Evolutionary conservation across 2,888 invertebrate genomes (phyloP).

Genomic region (Hemaris fuciformis): DNA sequence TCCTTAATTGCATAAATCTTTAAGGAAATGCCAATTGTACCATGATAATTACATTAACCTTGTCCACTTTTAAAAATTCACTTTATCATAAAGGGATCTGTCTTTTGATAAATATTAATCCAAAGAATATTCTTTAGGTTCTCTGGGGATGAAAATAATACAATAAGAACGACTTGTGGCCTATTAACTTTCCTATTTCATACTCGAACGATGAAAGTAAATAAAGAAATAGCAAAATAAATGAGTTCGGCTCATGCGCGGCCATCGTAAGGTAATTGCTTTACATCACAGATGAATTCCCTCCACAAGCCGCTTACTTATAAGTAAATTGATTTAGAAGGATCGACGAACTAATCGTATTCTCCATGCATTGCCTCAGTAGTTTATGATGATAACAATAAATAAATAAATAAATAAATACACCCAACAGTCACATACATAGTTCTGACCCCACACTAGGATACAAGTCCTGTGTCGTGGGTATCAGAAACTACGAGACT

Average conservation of each 20-base stretch:
- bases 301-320: not conserved
- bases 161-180: not conserved
- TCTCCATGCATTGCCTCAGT: not conserved
- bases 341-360: not conserved
- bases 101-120: not conserved
- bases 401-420: no score
- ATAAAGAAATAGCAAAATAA: slow-evolving; percentile 5
- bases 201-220: not conserved
- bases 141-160: not conserved
- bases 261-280: not conserved
- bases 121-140: not conserved
- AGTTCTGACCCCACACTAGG: no score
- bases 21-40: no score
- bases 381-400: not conserved
- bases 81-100: not conserved
- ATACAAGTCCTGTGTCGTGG: no score
- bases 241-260: not conserved
- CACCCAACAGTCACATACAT: no score
- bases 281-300: not conserved
- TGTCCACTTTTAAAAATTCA: no score
- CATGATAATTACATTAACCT: no score
- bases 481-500: no score
- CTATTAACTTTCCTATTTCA: slow-evolving; percentile 1
- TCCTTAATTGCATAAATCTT: no score
- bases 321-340: slow-evolving; percentile 1